Evolutionary conservation across 2,888 invertebrate genomes (phyloP).

Genomic region (Zeuzera pyrina): DNA sequence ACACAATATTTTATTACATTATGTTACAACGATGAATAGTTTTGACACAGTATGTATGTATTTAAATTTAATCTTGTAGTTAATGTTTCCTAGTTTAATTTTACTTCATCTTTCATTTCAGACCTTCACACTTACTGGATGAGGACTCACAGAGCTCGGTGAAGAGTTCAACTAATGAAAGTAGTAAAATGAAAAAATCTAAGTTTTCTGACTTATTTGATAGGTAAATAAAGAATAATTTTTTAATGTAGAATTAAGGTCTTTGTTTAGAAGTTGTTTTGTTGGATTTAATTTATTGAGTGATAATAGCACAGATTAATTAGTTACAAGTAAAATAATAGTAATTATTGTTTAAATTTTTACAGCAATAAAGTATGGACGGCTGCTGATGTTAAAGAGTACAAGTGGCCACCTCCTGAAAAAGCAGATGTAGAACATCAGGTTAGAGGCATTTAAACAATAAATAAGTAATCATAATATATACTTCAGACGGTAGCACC

Average conservation of each 20-base stretch:
- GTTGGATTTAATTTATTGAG: not conserved
- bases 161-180: constrained; percentile 81
- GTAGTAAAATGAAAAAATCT: constrained; percentile 63
- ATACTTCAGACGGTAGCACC: too few species aligned
- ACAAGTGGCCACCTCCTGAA: constrained; percentile 87
- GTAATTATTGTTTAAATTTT: constrained; percentile 13
- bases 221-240: constrained; percentile 32
- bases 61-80: too few species aligned
- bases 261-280: not conserved
- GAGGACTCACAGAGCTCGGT: constrained; percentile 91
- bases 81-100: too few species aligned
- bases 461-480: too few species aligned
- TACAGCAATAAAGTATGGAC: constrained; percentile 76
- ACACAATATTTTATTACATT: too few species aligned
- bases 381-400: constrained; percentile 93
- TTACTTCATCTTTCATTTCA: constrained; percentile 29
- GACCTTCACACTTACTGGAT: constrained; percentile 68
- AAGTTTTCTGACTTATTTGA: constrained; percentile 65
- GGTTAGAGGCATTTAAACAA: too few species aligned
- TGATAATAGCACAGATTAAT: not conserved
- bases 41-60: too few species aligned
- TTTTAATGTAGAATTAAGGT: not conserved
- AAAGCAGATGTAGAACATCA: constrained; percentile 40
- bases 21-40: too few species aligned
- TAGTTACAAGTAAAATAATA: not conserved